phyloP scores from a whole-genome alignment of 2,888 invertebrate genomes.

The Horisme vitalbata region DNA sequence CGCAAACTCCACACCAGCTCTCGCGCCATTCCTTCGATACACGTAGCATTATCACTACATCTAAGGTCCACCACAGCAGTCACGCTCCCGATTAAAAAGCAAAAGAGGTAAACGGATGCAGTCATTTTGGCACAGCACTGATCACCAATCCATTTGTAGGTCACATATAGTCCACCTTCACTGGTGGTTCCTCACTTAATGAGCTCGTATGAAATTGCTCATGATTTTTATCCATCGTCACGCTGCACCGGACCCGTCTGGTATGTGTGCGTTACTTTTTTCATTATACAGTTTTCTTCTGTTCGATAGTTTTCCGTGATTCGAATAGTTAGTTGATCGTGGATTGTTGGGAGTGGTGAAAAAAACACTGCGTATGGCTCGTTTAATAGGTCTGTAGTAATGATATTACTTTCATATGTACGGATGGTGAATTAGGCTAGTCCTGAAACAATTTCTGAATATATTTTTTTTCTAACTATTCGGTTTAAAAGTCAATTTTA shows the following conservation, averaged over 20 bases:
- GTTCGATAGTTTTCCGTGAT: slow-evolving; percentile 56
- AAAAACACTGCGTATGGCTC: slow-evolving; percentile 43
- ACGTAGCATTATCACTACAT: slow-evolving; percentile 85
- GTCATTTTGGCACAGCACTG: slow-evolving; percentile 69
- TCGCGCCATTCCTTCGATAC: slow-evolving; percentile 77
- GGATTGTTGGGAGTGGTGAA: slow-evolving; percentile 35
- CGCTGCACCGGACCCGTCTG: slow-evolving; percentile 61
- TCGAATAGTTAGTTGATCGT: slow-evolving; percentile 53
- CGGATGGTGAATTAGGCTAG: slow-evolving; percentile 26
- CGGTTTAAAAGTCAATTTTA: too few species aligned
- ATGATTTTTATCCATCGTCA: slow-evolving; percentile 79
- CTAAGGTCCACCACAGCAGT: slow-evolving; percentile 64
- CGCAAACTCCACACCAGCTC: slow-evolving; percentile 77
- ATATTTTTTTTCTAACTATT: too few species aligned
- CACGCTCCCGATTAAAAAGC: slow-evolving; percentile 59
- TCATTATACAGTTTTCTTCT: slow-evolving; percentile 66
- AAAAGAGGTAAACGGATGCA: slow-evolving; percentile 62
- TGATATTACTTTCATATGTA: slow-evolving; percentile 74
- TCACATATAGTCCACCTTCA: slow-evolving; percentile 67
- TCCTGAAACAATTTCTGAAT: too few species aligned
- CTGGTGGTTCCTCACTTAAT: slow-evolving; percentile 72
- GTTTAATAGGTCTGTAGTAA: slow-evolving; percentile 60
- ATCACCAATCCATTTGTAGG: slow-evolving; percentile 76
- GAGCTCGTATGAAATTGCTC: slow-evolving; percentile 60
- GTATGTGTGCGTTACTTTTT: slow-evolving; percentile 66